phyloP scores from a whole-genome alignment of 1,140 invertebrate genomes.

The Proales similis region DNA sequence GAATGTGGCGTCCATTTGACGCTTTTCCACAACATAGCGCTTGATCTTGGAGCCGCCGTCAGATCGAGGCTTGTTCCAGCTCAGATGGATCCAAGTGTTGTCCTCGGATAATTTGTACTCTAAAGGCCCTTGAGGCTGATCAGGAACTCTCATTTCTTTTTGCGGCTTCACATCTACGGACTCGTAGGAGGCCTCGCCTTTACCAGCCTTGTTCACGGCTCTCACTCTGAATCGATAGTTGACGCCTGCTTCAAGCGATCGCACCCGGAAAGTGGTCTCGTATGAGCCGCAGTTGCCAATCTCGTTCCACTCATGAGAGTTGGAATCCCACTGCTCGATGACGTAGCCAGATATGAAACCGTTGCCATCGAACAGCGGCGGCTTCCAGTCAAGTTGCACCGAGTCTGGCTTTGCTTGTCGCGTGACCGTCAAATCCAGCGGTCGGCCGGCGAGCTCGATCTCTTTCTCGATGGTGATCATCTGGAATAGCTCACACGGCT shows the following conservation, averaged over 20 bases:
- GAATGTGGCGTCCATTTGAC: conserved; percentile 76
- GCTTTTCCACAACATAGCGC: conserved; percentile 38
- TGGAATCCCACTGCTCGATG: conserved; percentile 55
- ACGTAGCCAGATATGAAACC: conserved; percentile 68
- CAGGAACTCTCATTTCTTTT: conserved; percentile 44
- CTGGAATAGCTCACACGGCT: conserved; percentile 57
- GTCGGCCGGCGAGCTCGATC: conserved; percentile 54
- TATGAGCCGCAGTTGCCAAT: conserved; percentile 41
- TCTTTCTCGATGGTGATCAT: neutral
- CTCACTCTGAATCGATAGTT: conserved; percentile 93
- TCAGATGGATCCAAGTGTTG: conserved; percentile 7
- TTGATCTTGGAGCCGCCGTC: conserved; percentile 37
- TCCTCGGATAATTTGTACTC: conserved; percentile 58
- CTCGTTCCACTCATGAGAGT: conserved; percentile 70
- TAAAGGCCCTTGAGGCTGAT: neutral
- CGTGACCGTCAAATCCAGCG: conserved; percentile 72
- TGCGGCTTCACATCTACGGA: conserved; percentile 39
- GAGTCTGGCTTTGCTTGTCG: conserved; percentile 69
- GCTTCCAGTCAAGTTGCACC: conserved; percentile 74
- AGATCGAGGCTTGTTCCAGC: conserved; percentile 36
- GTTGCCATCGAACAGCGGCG: conserved; percentile 87
- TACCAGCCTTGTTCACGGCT: conserved; percentile 86
- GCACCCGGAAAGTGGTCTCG: conserved; percentile 39
- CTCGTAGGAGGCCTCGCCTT: conserved; percentile 68
- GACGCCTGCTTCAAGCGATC: conserved; percentile 53